Evolutionary conservation across 92 coral and sea anemone species (phyloP).

Genomic region (Heteractis magnifica): DNA sequence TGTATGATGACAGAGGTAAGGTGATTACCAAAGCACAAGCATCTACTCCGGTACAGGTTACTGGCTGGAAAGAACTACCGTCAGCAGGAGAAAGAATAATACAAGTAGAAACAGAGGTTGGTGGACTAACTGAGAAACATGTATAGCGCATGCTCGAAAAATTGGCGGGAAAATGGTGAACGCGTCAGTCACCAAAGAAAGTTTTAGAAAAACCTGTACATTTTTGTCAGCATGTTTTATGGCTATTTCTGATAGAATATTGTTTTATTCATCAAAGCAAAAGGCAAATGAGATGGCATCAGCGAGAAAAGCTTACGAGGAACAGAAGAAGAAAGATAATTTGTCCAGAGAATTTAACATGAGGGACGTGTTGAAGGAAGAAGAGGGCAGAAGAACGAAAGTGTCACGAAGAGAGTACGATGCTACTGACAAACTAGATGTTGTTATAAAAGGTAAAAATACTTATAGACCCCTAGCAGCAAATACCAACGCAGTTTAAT

Average conservation of each 20-base stretch:
- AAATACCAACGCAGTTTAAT: no score
- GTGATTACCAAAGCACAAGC: conserved; percentile 68
- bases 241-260: background rate
- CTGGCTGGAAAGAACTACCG: conserved; percentile 92
- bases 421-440: conserved; percentile 70
- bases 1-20: conserved; percentile 75
- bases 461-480: no score
- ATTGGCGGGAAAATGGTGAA: background rate
- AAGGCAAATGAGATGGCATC: conserved; percentile 63
- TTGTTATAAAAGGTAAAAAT: conserved; percentile 79
- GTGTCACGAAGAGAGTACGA: conserved; percentile 68
- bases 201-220: no score
- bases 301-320: conserved; percentile 43
- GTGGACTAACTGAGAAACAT: background rate
- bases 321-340: conserved; percentile 19
- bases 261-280: conserved; percentile 33
- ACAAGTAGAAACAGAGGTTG: conserved; percentile 89
- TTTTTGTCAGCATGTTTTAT: no score
- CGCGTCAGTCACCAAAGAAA: background rate
- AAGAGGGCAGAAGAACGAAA: conserved; percentile 38
- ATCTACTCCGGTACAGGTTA: conserved; percentile 88
- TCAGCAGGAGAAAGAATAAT: conserved; percentile 84
- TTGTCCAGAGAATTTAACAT: conserved; percentile 15
- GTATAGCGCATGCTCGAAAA: background rate
- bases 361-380: conserved; percentile 26